Conservation (phyloP, 2,797 vertebrate species). For the Netta rufina region DNA sequence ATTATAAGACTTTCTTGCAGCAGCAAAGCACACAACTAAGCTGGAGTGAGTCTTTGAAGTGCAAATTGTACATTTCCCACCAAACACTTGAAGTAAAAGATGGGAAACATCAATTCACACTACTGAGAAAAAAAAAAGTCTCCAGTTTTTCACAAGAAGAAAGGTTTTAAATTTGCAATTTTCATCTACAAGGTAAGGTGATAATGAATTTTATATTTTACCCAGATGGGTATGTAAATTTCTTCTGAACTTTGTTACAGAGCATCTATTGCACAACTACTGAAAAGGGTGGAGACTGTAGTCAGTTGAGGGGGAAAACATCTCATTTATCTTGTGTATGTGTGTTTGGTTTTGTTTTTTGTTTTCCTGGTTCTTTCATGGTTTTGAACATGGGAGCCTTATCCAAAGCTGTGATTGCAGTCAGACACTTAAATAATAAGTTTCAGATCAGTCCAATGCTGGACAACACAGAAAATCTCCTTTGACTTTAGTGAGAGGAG, state of each 20-base stretch:
- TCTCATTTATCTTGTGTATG: background rate
- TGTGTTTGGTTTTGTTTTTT: background rate
- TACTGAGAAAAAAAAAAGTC: slow-evolving; percentile 28
- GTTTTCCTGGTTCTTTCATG: background rate
- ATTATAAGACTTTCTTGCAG: slow-evolving; percentile 62
- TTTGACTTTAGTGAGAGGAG: background rate
- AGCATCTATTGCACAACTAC: background rate
- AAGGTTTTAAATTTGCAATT: slow-evolving; percentile 71
- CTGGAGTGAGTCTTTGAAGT: slow-evolving; percentile 70
- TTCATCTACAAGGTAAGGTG: slow-evolving; percentile 57
- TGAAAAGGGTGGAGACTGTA: background rate
- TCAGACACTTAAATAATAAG: background rate
- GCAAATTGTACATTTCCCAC: slow-evolving; percentile 72
- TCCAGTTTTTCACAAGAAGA: slow-evolving; percentile 57
- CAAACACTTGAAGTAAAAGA: slow-evolving; percentile 68
- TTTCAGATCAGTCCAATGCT: background rate
- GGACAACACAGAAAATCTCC: background rate
- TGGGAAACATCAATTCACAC: slow-evolving; percentile 68
- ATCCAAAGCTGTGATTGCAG: background rate
- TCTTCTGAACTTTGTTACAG: slow-evolving; percentile 54
- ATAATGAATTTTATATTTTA: slow-evolving; percentile 70
- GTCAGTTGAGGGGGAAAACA: background rate
- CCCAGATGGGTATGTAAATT: slow-evolving; percentile 67
- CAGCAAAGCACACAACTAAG: slow-evolving; percentile 25
- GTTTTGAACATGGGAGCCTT: background rate